Conservation (phyloP, 1,140 invertebrate species). For the Harpegnathos saltator region DNA sequence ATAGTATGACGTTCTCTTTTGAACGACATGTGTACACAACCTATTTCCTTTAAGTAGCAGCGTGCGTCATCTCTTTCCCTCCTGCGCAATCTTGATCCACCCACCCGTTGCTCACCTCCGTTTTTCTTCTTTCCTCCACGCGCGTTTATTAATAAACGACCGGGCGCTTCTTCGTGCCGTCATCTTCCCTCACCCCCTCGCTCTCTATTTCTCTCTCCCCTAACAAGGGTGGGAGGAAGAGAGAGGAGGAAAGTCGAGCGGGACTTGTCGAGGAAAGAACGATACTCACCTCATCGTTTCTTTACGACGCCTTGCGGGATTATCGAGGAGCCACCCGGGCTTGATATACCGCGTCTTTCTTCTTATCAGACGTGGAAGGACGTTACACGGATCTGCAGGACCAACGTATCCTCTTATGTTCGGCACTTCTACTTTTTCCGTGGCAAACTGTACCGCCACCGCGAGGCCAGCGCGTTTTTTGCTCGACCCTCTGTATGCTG, state of each 20-base stretch:
- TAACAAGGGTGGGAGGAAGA: background rate
- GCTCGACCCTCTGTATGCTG: background rate
- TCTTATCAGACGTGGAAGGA: slow-evolving; percentile 30
- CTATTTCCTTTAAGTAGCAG: slow-evolving; percentile 52
- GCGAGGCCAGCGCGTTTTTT: background rate
- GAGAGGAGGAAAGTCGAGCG: slow-evolving; percentile 8
- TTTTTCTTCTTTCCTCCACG: slow-evolving; percentile 48
- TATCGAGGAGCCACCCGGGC: slow-evolving; percentile 48
- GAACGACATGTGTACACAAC: slow-evolving; percentile 33
- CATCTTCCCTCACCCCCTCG: background rate
- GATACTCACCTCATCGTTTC: slow-evolving; percentile 53
- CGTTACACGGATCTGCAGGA: slow-evolving; percentile 33
- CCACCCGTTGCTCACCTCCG: slow-evolving; percentile 34
- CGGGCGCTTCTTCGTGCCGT: slow-evolving; percentile 22
- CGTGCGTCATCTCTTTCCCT: slow-evolving; percentile 25
- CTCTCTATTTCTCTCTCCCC: too few species aligned
- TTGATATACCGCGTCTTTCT: slow-evolving; percentile 42
- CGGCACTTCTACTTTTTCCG: slow-evolving; percentile 19
- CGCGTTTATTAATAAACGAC: slow-evolving; percentile 74
- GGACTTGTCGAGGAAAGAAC: slow-evolving; percentile 33
- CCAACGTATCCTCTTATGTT: slow-evolving; percentile 34
- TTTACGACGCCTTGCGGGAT: slow-evolving; percentile 55
- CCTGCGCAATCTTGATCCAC: slow-evolving; percentile 40
- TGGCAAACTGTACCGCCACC: background rate
- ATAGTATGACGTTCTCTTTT: slow-evolving; percentile 37